Evolutionary conservation across 2,113 vertebrate species (phyloP), one percentile per base, ranked within the genome.

Genomic region (Malaclemys terrapin): DNA sequence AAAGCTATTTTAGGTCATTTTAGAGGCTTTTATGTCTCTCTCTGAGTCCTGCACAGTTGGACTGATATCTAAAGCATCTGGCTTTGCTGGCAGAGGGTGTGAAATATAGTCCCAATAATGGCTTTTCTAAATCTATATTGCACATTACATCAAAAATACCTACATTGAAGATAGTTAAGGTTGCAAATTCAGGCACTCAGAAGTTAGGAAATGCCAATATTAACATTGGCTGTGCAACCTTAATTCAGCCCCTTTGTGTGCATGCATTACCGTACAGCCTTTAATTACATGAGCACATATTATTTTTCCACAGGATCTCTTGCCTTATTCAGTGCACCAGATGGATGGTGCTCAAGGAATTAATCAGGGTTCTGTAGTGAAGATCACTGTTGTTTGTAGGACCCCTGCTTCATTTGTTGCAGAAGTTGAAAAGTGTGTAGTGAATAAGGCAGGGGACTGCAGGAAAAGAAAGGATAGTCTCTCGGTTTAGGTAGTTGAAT

Each of bases 1-100:
- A 75, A 75, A 78, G 72, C 86, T 94, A 89, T 81, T 89, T 97
- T 86, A 91, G 93, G 84, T 92, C 47, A 76, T 94, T 95, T 92
- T 82, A 84, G 84, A 80, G 81, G 81, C 65, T 90, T 89, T 94
- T 92, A 85, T 93, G 91, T 85, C 89, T 92, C 75, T 85, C 49
- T 83, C 53, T 49, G 85, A 54, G 25, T 38, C 27, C 59, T 93
- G 91, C 96, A 89, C 94, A 85, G 88, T 80, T 93, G 88, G 90
- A 52, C 65, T 88, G 50, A 3, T 20, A 91, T 78, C 45, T 57
- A 47, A 94, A 88, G 78, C 54, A 87, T 69, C 69, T 90, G 88
- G 25, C 72, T 65, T 92, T 78, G 47, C 72, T 84, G 81, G 47
- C 80, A 59, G 87, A 92, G 65, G 54, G 91, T 89, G 92, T 80